Conservation (phyloP, 2,113 vertebrate species). For the Lathamus discolor region DNA sequence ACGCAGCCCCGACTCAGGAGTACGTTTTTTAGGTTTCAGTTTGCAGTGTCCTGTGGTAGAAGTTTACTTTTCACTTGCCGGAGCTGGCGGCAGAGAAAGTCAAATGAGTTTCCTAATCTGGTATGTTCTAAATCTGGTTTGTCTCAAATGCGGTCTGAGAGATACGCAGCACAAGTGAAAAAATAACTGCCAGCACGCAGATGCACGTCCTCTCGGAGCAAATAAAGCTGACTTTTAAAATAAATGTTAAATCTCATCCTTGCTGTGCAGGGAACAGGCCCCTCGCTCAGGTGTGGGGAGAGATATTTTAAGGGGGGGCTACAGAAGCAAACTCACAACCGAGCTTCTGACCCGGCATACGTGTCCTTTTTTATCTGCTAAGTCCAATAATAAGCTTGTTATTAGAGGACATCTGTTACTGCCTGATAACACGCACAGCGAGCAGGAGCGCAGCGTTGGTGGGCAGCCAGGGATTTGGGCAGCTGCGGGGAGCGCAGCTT, state of each 20-base stretch:
- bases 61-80: conserved; percentile 4
- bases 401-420: conserved; percentile 16
- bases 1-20: neutral
- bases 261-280: neutral
- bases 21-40: neutral
- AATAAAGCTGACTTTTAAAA: conserved; percentile 60
- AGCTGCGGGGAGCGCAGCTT: neutral
- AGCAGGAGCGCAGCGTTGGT: neutral
- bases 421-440: neutral
- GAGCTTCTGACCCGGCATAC: neutral
- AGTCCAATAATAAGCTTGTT: conserved; percentile 31
- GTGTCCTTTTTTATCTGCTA: conserved; percentile 22
- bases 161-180: conserved; percentile 6
- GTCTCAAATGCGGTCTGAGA: conserved; percentile 47
- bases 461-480: conserved; percentile 16
- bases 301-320: conserved; percentile 17
- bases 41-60: neutral
- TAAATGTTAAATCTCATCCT: conserved; percentile 41
- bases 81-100: conserved; percentile 13
- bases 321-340: neutral
- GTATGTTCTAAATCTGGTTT: conserved; percentile 62
- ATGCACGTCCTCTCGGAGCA: neutral
- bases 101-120: conserved; percentile 59
- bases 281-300: neutral
- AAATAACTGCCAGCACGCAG: conserved; percentile 30